Base-by-base conservation (phyloP, 2,797 vertebrate species). In the Sorex maritimensis region DNA sequence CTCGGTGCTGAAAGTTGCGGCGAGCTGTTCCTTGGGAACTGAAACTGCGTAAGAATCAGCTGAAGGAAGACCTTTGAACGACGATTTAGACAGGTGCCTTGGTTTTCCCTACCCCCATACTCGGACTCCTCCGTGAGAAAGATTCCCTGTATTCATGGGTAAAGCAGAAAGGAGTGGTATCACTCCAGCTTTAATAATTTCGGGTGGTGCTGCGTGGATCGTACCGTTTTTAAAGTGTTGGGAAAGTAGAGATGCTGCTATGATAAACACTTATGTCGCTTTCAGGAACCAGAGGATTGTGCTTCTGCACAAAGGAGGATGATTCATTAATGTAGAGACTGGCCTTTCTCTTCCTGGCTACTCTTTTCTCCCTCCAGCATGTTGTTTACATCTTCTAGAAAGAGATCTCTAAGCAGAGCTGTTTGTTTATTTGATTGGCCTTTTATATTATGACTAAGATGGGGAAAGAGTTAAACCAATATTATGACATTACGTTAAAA, bases 1-100 rank as follows among this genome's bases (percentile, higher is more conserved):
- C 97, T 11, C 0, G 97, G 98, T 98, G 77, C 98, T 98, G 98
- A 97, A 98, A 74, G 95, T 94, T 95, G 91, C 24, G 58, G 58
- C 17, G 17, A 19, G 58, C 58, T 74, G 5, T 74, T 82, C 26
- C 61, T 46, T 55, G 15, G 11, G 3, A 69, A 19, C 28, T 73
- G 46, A 82, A 93, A 61, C 55, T 46, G 30, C 41, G 17, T 78
- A 90, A 30, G 28, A 86, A 28, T 38, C 81, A 61, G 38, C 4
- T 8, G 82, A 81, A 86, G 46, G 15, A 5, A 24, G 41, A 79
- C 69, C 65, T 4, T 19, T 55, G 68, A n/a, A 69, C 28, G 19
- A 28, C 5, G 19, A 87, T 61, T 19, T 61, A 19, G 58, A 61
- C 17, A 61, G 58, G 21, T 4, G 58, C 21, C 58, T 61, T 14